phyloP scores from a whole-genome alignment of 2,113 vertebrate species.

The Apus apus region DNA sequence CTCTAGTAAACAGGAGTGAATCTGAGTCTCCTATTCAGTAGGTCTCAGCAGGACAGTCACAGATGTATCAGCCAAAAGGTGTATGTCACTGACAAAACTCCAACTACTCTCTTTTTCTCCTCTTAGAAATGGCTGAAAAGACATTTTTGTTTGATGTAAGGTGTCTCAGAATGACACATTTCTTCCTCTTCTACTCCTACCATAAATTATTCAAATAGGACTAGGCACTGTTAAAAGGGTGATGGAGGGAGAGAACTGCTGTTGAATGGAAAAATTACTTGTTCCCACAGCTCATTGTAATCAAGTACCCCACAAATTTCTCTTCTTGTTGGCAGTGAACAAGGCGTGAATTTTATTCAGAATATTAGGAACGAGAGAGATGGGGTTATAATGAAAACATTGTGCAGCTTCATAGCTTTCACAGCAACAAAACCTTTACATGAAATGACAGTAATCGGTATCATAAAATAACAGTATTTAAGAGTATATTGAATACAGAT shows the following conservation, averaged over 20 bases:
- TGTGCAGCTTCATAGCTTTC: conserved; percentile 30
- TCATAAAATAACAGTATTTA: conserved; percentile 42
- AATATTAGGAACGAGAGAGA: not conserved
- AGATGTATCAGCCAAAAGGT: not conserved
- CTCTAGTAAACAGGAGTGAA: not conserved
- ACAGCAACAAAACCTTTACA: conserved; percentile 33
- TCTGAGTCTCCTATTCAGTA: not conserved
- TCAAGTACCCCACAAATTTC: not conserved
- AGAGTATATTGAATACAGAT: conserved; percentile 34
- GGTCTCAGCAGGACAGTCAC: not conserved
- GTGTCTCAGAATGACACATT: not conserved
- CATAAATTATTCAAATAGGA: not conserved
- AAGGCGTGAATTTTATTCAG: conserved; percentile 33
- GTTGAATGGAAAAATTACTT: not conserved
- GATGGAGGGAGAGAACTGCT: not conserved
- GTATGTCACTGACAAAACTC: not conserved
- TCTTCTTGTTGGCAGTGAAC: not conserved
- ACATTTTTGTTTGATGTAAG: not conserved
- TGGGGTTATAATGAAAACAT: conserved; percentile 28
- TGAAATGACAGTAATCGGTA: conserved; percentile 46
- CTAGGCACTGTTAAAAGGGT: not conserved
- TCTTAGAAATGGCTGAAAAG: not conserved
- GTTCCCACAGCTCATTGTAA: not conserved
- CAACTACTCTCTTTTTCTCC: not conserved
- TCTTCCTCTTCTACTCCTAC: not conserved